Evolutionary conservation across 2,797 vertebrate species (phyloP).

Genomic region (Aphelocoma californica): DNA sequence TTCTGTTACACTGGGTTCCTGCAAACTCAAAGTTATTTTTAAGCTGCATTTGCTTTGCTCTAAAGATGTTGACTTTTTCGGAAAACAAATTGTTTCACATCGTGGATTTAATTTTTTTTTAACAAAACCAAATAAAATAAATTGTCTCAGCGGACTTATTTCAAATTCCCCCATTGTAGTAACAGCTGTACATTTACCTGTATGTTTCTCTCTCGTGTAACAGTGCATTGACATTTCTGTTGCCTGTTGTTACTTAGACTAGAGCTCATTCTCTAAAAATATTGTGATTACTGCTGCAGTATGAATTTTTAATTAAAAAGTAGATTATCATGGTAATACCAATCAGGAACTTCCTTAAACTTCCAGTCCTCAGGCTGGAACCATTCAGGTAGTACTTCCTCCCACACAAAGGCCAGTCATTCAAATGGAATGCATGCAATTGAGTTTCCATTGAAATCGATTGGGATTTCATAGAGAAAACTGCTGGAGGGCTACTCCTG

Average conservation of each 20-base stretch:
- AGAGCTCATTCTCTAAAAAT: neutral
- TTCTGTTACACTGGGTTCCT: neutral
- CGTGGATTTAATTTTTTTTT: neutral
- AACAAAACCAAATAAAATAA: neutral
- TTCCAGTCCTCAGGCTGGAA: neutral
- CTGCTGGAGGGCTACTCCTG: neutral
- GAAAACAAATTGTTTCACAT: neutral
- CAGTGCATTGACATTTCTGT: neutral
- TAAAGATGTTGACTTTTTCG: neutral
- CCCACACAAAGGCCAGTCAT: neutral
- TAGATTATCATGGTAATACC: neutral
- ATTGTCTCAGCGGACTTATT: neutral
- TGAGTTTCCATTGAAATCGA: neutral
- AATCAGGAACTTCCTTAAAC: neutral
- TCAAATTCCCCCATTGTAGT: neutral
- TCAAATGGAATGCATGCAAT: neutral
- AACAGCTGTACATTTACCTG: neutral
- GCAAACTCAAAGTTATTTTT: neutral
- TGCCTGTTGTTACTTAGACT: neutral
- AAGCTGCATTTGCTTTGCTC: neutral
- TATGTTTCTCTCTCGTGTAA: neutral
- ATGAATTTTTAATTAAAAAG: neutral
- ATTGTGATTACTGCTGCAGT: neutral
- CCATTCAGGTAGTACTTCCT: neutral
- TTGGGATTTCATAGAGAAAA: neutral